Percentiles rank a stretch among this genome's conserved stretches.
Evolutionary conservation across 37 sponge, comb jelly and placozoan species (phyloP).

Genomic region (Geodia barretti): DNA sequence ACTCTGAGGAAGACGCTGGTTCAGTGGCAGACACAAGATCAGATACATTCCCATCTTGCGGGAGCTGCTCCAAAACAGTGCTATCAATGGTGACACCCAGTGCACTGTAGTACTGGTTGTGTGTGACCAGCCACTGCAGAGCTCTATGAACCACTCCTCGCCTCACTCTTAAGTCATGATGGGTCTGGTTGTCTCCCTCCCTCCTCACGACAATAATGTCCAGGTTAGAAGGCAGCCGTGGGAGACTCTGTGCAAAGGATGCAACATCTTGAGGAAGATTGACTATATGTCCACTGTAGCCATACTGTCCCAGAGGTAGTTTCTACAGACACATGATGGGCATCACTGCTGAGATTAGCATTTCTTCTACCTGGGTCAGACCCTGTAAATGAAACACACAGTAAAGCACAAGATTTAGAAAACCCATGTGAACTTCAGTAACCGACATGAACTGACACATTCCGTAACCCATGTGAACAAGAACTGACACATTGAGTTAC

Average conservation of each 20-base stretch:
- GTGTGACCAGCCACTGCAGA: slow-evolving; percentile 33
- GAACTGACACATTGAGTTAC: too few relatives aligned
- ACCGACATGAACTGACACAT: too few relatives aligned
- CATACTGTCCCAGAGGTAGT: slow-evolving; percentile 31
- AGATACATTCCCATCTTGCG: slow-evolving; percentile 44
- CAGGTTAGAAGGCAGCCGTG: slow-evolving; percentile 14
- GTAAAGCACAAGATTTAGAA: too few relatives aligned
- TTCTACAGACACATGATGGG: slow-evolving; percentile 50
- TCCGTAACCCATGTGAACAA: too few relatives aligned
- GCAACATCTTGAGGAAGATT: slow-evolving; percentile 36
- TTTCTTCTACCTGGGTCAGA: slow-evolving; percentile 19
- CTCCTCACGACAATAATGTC: slow-evolving; percentile 40
- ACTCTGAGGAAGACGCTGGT: too few relatives aligned
- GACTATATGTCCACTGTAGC: too few relatives aligned
- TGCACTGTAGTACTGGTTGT: slow-evolving; percentile 36
- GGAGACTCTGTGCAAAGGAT: slow-evolving; percentile 32
- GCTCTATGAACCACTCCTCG: slow-evolving; percentile 25
- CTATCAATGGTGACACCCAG: neutral
- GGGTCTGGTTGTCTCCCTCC: slow-evolving; percentile 3
- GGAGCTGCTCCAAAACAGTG: slow-evolving; percentile 12
- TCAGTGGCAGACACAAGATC: too few relatives aligned
- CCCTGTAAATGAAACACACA: too few relatives aligned
- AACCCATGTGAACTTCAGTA: too few relatives aligned
- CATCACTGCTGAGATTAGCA: slow-evolving; percentile 46
- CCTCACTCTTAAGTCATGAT: slow-evolving; percentile 48